Evolutionary conservation across 1,140 invertebrate genomes (phyloP).

Genomic region (Scaptodrosophila lebanonensis): DNA sequence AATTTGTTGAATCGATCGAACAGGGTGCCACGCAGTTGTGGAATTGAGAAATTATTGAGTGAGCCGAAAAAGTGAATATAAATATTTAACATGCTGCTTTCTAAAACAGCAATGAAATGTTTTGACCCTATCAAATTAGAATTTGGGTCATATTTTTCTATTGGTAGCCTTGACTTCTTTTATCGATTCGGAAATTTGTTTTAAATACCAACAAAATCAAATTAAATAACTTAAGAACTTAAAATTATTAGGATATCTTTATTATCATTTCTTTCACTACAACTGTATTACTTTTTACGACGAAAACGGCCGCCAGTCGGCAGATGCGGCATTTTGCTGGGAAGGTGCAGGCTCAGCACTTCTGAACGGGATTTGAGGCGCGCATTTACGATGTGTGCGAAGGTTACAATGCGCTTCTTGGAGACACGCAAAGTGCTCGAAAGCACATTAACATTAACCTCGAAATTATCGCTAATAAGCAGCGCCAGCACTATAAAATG

Average conservation of each 20-base stretch:
- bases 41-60: no score
- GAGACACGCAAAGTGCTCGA: conserved; percentile 49
- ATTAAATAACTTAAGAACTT: no score
- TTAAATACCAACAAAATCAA: no score
- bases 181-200: no score
- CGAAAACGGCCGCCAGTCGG: conserved; percentile 32
- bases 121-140: no score
- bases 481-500: conserved; percentile 69
- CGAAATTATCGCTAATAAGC: conserved; percentile 55
- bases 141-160: no score
- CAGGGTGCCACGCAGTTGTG: no score
- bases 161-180: no score
- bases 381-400: conserved; percentile 66
- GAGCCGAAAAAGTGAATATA: no score
- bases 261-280: neutral
- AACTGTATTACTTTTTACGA: conserved; percentile 51
- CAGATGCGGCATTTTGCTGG: conserved; percentile 51
- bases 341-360: conserved; percentile 47
- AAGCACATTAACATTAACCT: conserved; percentile 44
- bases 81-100: no score
- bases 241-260: conserved; percentile 37
- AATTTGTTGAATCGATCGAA: conserved; percentile 60
- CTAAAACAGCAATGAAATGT: no score
- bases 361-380: conserved; percentile 47
- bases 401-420: conserved; percentile 55